These are phyloP conservation scores for Falco columbarius DNA, from an alignment of 2,797 vertebrate species.

Conservation along the genomic window DNA sequence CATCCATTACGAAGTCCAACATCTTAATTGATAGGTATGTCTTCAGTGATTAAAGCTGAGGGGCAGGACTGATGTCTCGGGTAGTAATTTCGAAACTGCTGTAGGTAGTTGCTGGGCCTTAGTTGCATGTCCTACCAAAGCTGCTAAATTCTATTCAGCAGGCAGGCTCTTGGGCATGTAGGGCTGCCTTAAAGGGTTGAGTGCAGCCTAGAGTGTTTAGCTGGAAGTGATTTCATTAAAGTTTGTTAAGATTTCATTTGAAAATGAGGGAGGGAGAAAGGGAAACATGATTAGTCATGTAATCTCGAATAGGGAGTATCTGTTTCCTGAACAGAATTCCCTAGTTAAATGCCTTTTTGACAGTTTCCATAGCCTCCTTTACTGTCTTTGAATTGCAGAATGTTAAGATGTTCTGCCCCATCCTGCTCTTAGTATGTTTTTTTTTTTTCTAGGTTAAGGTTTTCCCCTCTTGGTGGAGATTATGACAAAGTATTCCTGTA, in stretches of 20 bases:
- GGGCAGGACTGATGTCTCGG: not conserved
- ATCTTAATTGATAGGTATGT: not conserved
- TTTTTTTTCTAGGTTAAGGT: not conserved
- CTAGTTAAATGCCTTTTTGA: not conserved
- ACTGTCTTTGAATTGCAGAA: not conserved
- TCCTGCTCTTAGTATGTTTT: not conserved
- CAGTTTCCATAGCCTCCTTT: not conserved
- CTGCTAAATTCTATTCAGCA: not conserved
- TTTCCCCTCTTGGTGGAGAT: not conserved
- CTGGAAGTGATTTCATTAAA: not conserved
- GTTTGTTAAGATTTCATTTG: not conserved
- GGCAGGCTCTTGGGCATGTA: not conserved
- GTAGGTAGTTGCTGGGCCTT: not conserved
- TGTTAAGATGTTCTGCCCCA: not conserved
- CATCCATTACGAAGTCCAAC: not conserved
- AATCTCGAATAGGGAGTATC: not conserved
- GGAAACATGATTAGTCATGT: not conserved
- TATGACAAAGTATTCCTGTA: not conserved
- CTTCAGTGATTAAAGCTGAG: not conserved
- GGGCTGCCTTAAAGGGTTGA: not conserved
- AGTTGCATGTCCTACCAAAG: not conserved
- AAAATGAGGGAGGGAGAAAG: not conserved
- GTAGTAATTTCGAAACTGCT: not conserved
- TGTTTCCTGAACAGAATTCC: not conserved
- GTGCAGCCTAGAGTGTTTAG: not conserved